Conservation (phyloP, 1,140 invertebrate species). For the Drosophila ananassae region DNA sequence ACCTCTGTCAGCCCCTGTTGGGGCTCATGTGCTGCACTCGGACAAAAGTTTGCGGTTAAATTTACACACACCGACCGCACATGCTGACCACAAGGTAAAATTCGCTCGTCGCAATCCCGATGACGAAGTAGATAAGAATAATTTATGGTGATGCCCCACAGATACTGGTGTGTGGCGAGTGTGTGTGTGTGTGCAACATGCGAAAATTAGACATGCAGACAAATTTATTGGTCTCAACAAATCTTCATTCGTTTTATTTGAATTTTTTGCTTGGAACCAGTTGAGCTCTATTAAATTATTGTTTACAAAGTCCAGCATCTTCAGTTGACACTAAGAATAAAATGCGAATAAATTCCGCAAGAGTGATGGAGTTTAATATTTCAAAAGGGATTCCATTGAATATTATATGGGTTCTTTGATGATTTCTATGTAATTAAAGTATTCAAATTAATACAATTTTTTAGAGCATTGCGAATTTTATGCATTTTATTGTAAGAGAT, state of each 20-base stretch:
- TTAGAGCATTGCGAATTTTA: too few relatives aligned
- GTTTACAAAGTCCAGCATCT: constrained; percentile 50
- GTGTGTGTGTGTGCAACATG: constrained; percentile 56
- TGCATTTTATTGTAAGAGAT: not conserved
- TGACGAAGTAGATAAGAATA: constrained; percentile 79
- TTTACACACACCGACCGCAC: constrained; percentile 68
- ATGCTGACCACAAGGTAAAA: constrained; percentile 73
- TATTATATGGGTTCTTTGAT: not conserved
- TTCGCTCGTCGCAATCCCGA: constrained; percentile 63
- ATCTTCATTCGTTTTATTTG: constrained; percentile 68
- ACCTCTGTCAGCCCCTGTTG: not conserved
- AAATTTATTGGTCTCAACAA: constrained; percentile 77
- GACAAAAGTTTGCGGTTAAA: constrained; percentile 70
- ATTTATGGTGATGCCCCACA: constrained; percentile 74
- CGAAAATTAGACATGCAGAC: constrained; percentile 79
- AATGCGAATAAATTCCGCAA: constrained; percentile 26
- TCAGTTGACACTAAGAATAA: constrained; percentile 45
- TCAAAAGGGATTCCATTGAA: not conserved
- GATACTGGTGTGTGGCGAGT: constrained; percentile 41
- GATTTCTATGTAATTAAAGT: too few relatives aligned
- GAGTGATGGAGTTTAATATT: constrained; percentile 8
- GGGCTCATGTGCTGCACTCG: constrained; percentile 53
- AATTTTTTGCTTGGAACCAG: constrained; percentile 22
- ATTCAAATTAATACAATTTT: too few relatives aligned
- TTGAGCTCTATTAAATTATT: constrained; percentile 69